phyloP scores from a whole-genome alignment of 2,888 invertebrate genomes.

The Teinopalpus imperialis region DNA sequence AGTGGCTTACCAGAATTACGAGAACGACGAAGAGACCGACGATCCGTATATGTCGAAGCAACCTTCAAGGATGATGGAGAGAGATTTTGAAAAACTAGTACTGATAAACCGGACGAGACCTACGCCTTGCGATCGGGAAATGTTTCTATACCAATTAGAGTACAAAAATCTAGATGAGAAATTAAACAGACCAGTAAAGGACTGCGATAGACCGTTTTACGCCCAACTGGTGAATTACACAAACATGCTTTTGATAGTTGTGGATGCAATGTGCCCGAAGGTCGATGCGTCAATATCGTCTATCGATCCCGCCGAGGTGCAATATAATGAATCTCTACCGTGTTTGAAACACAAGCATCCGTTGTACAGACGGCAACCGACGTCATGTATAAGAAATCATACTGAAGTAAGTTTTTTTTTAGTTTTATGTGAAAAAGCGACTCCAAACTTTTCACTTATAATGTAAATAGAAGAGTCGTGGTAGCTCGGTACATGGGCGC shows the following conservation, averaged over 20 bases:
- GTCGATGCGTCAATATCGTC: constrained; percentile 68
- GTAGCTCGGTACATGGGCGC: no score
- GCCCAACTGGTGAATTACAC: constrained; percentile 88
- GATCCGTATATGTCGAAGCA: constrained; percentile 65
- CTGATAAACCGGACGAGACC: constrained; percentile 89
- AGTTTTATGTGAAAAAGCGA: no score
- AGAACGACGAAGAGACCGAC: constrained; percentile 75
- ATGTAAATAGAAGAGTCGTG: no score
- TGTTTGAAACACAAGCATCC: constrained; percentile 82
- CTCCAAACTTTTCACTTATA: no score
- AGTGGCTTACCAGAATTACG: constrained; percentile 68
- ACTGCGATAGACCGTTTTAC: constrained; percentile 84
- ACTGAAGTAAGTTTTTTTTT: constrained; percentile 85
- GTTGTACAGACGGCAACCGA: constrained; percentile 85
- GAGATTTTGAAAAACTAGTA: constrained; percentile 84
- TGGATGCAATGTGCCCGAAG: constrained; percentile 84
- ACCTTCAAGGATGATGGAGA: constrained; percentile 70
- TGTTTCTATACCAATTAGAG: constrained; percentile 79
- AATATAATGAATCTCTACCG: constrained; percentile 83
- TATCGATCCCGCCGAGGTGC: constrained; percentile 69
- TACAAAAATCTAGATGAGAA: constrained; percentile 73
- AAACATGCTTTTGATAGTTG: constrained; percentile 89
- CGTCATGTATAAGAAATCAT: constrained; percentile 89
- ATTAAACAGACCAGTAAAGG: constrained; percentile 65
- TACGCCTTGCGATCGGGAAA: constrained; percentile 92